Base-by-base conservation (phyloP, 2,113 vertebrate species). In the Pachypanchax playfairii region DNA sequence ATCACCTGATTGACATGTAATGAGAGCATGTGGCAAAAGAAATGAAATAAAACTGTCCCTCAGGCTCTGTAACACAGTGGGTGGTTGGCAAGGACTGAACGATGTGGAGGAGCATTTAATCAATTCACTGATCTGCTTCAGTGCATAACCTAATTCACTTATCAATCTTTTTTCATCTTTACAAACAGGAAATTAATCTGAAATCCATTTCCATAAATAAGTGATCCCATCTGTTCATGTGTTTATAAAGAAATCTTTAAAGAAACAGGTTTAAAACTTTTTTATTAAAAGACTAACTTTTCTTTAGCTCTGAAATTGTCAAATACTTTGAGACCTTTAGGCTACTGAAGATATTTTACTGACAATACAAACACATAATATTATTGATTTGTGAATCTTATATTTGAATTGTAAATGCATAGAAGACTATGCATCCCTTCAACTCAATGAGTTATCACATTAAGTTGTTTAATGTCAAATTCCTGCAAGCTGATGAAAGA, bases 1-100 rank as follows among this genome's bases (percentile, higher is more conserved):
- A 63, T 33, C 41, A 7, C 33, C 13, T 67, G 71, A 83, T 18
- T 55, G 76, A 76, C 74, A 74, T 59, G 18, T 56, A 65, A 72
- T 77, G 48, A 61, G 62, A 71, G 65, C 31, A 51, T 73, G 73
- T 75, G 70, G 78, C 55, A 38, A 54, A 79, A 79, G 71, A 68
- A 80, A 82, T 60, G 54, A 81, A 69, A 73, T 60, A 21, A 54
- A 66, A 35, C 28, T 26, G 44, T 75, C 29, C 64, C 50, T 57
- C 49, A 14, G 33, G 54, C 69, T 74, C 56, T 39, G 26, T 39
- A 17, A 60, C 70, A 20, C 70, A 51, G 74, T 63, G 61, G 78
- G 58, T 75, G 74, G 68, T 43, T 54, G 65, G 69, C 62, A 65
- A 39, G 20, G 50, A 74, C 2, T 41, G 43, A 61, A 74, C 36